Evolutionary conservation across 2,888 invertebrate species (phyloP).

Genomic region (Panorpa germanica): DNA sequence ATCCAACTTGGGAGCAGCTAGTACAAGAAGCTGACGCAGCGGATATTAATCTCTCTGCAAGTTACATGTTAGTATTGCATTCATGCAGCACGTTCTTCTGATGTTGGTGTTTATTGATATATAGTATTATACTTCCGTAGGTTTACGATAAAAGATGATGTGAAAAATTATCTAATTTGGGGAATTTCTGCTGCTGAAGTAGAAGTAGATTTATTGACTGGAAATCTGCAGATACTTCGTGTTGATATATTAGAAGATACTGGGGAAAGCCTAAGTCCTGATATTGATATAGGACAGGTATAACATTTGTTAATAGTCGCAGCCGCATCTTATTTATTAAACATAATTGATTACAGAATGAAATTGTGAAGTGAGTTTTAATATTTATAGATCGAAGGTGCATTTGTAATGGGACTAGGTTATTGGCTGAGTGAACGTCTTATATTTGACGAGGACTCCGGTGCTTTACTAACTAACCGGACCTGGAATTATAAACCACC

Average conservation of each 20-base stretch:
- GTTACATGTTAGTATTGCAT: neutral
- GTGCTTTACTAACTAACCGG: slow-evolving; percentile 48
- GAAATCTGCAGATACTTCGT: slow-evolving; percentile 1
- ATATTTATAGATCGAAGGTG: slow-evolving; percentile 45
- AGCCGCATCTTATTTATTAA: neutral
- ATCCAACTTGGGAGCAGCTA: slow-evolving; percentile 1
- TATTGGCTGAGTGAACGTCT: slow-evolving; percentile 59
- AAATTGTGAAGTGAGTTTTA: no score
- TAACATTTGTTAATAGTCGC: no score
- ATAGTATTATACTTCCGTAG: no score
- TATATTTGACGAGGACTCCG: slow-evolving; percentile 39
- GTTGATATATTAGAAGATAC: slow-evolving; percentile 24
- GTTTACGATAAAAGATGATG: no score
- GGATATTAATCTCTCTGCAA: neutral
- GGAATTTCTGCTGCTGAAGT: neutral
- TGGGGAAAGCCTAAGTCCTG: slow-evolving; percentile 29
- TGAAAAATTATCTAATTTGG: slow-evolving; percentile 15
- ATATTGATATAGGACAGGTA: slow-evolving; percentile 33
- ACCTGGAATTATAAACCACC: slow-evolving; percentile 73
- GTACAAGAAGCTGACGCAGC: neutral
- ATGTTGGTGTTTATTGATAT: no score
- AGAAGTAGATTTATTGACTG: neutral
- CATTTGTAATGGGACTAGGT: slow-evolving; percentile 58
- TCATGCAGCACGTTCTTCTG: no score
- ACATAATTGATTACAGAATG: neutral